Base-by-base conservation (phyloP, 2,113 vertebrate species). In the Calyptomena viridis region DNA sequence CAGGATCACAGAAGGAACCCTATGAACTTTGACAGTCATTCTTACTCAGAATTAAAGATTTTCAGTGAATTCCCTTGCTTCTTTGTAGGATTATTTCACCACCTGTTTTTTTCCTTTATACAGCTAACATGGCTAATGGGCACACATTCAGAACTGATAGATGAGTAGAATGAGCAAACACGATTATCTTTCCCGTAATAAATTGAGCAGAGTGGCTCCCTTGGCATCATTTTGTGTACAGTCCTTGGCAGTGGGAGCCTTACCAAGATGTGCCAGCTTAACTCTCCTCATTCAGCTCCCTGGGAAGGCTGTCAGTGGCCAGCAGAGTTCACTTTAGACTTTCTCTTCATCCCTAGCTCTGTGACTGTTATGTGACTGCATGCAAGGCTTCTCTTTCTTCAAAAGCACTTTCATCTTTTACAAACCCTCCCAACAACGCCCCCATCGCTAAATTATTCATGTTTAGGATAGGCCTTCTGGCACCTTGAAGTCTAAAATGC, bases 251-350 rank as follows among this genome's bases (percentile, higher is more conserved):
- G 8, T 31, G 42, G 49, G 44, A 88, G 20, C n/a, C n/a, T 95
- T 81, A 35, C 47, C 17, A 80, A 71, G 78, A 62, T 3, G 2
- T 71, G 66, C 37, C 80, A 90, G 40, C 50, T 74, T 53, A 72
- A 7, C 13, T 73, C 44, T n/a, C 31, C 44, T 52, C 33, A 3
- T 42, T 93, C 46, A 62, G 35, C 47, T 55, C 33, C 71, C 74
- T 50, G 80, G 52, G 23, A 94, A 49, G 35, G 40, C 76, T 82
- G 39, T 75, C 37, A 56, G 72, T 47, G 35, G 71, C 62, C 39
- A 96, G 76, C 30, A 93, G 81, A 30, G 76, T 82, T 73, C 89
- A 56, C 30, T 94, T 97, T 23, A 95, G 91, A 58, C 74, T 84
- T 69, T 87, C 35, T 56, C 66, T 87, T 84, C 66, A 44, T 66